A percentile compares a stretch with the other conserved stretches of the same genome.
phyloP scores from a whole-genome alignment of 1,140 invertebrate genomes.

The Lucilia cuprina region DNA sequence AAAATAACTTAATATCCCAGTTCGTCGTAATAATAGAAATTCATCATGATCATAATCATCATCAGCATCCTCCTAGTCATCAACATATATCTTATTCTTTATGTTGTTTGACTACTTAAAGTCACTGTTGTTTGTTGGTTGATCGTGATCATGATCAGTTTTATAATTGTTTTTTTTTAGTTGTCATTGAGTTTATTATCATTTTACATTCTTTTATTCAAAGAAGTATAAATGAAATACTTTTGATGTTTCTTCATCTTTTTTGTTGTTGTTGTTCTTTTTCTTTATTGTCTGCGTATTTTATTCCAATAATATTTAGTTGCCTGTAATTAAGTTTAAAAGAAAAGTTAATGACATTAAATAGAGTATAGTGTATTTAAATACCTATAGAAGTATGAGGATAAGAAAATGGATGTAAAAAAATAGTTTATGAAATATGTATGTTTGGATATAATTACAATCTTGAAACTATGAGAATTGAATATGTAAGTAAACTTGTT shows the following conservation, averaged over 20 bases:
- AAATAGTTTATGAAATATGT: no score
- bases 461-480: no score
- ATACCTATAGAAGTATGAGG: not conserved
- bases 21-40: not conserved
- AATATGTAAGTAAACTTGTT: no score
- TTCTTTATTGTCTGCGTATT: not conserved
- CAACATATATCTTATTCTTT: not conserved
- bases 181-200: not conserved
- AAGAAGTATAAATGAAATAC: not conserved
- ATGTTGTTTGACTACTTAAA: not conserved
- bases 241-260: not conserved
- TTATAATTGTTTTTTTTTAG: not conserved
- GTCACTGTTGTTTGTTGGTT: not conserved
- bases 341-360: not conserved
- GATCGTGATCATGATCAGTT: not conserved
- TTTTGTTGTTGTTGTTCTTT: not conserved
- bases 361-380: not conserved
- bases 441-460: no score
- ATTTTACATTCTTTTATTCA: constrained; percentile 3
- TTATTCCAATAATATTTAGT: not conserved
- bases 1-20: constrained; percentile 1
- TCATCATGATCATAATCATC: not conserved
- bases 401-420: no score
- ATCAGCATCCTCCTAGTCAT: not conserved
- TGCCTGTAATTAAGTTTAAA: not conserved